These are phyloP conservation scores for Antidorcas marsupialis DNA, from an alignment of 2,113 vertebrate species.

Conservation along the genomic window DNA sequence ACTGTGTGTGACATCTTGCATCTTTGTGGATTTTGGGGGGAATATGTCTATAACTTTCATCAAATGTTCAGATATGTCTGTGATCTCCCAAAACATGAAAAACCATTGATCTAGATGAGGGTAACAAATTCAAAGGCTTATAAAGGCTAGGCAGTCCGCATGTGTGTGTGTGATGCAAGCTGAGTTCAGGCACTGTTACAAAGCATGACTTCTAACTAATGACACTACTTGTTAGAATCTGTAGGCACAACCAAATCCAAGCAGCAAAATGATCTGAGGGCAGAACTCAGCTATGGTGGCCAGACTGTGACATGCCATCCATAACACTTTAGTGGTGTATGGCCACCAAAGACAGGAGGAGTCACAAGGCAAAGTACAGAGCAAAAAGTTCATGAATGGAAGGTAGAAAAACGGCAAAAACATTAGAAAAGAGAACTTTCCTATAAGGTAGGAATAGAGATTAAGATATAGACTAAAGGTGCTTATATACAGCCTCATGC, in stretches of 20 bases:
- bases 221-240: neutral
- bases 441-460: neutral
- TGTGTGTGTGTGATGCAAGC: accelerated
- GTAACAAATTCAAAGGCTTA: neutral
- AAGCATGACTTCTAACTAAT: neutral
- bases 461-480: neutral
- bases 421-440: neutral
- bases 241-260: neutral
- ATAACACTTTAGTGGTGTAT: neutral
- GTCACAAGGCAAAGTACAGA: neutral
- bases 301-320: neutral
- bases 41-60: neutral
- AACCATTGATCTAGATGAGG: neutral
- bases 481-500: neutral
- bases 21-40: neutral
- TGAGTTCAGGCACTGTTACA: neutral
- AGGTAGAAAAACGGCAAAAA: neutral
- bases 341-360: neutral
- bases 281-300: neutral
- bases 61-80: neutral
- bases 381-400: neutral
- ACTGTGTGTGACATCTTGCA: neutral
- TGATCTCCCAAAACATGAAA: neutral
- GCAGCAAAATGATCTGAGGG: neutral
- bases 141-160: neutral